Evolutionary conservation across 2,113 vertebrate genomes (phyloP).

Genomic region (Calypte anna): DNA sequence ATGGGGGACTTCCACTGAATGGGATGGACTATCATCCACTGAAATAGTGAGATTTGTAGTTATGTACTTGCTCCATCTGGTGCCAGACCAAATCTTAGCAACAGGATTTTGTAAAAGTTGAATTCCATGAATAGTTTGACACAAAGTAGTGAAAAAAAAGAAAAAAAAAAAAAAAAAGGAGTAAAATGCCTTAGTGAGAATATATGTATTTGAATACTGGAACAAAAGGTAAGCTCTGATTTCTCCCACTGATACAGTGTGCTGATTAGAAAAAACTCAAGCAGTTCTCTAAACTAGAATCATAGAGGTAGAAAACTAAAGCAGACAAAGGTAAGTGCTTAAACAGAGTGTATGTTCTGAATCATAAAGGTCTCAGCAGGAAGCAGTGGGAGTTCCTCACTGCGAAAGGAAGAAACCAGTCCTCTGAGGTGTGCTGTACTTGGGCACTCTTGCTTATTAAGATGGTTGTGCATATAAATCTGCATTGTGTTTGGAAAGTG

Average conservation of each 20-base stretch:
- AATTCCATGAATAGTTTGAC: not conserved
- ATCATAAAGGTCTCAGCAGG: not conserved
- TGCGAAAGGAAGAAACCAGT: not conserved
- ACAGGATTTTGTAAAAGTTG: not conserved
- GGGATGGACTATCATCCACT: fast-evolving
- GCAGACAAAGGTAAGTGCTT: not conserved
- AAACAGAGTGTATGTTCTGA: not conserved
- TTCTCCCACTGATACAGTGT: not conserved
- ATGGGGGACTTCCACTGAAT: not conserved
- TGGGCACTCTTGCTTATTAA: not conserved
- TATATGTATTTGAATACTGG: not conserved
- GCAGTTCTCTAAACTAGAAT: not conserved
- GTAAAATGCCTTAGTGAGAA: not conserved
- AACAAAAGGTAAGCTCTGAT: not conserved
- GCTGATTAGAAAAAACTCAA: not conserved
- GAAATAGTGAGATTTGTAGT: not conserved
- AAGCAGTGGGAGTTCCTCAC: not conserved
- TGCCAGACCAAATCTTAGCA: not conserved
- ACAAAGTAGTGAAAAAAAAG: not conserved
- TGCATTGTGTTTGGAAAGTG: not conserved
- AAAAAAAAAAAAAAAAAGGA: not conserved
- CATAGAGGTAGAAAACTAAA: not conserved
- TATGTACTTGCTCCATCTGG: not conserved
- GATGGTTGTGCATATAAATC: not conserved
- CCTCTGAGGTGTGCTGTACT: not conserved